These are phyloP conservation scores for Napeogenes inachia DNA, from an alignment of 2,888 invertebrate species.

Conservation along the genomic window DNA sequence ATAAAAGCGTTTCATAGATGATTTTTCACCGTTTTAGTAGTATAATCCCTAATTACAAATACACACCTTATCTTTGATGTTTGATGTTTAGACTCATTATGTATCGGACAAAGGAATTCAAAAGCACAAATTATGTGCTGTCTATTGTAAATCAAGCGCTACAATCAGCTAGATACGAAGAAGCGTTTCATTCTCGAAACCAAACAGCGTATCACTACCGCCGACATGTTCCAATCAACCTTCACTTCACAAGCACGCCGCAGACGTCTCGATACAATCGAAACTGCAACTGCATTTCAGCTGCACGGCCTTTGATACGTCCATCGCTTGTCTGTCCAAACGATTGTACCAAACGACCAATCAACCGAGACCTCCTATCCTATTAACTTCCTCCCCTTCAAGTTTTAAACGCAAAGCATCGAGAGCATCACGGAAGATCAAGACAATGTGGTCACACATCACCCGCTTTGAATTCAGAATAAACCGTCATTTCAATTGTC, in stretches of 20 bases:
- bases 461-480: conserved; percentile 57
- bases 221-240: conserved; percentile 73
- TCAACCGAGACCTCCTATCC: conserved; percentile 43
- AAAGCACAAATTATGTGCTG: conserved; percentile 19
- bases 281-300: conserved; percentile 73
- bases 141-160: conserved; percentile 26
- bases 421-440: conserved; percentile 42
- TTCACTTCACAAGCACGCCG: conserved; percentile 63
- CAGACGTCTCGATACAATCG: conserved; percentile 74
- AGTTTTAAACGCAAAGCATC: conserved; percentile 34
- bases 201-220: conserved; percentile 57
- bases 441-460: conserved; percentile 40
- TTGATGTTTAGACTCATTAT: conserved; percentile 1
- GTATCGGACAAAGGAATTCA: conserved; percentile 16
- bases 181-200: conserved; percentile 44
- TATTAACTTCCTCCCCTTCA: conserved; percentile 33
- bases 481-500: conserved; percentile 73
- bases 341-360: conserved; percentile 63
- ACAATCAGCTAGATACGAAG: conserved; percentile 35
- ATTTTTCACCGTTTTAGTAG: background rate
- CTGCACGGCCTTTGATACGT: conserved; percentile 73
- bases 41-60: background rate
- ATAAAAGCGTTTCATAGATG: too few relatives aligned
- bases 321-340: conserved; percentile 75
- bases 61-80: conserved; percentile 1